A percentile compares a stretch with the other conserved stretches of the same genome.
These are phyloP conservation scores for Pseudorhombus dupliciocellatus DNA, from an alignment of 2,113 vertebrate species.

Conservation along the genomic window DNA sequence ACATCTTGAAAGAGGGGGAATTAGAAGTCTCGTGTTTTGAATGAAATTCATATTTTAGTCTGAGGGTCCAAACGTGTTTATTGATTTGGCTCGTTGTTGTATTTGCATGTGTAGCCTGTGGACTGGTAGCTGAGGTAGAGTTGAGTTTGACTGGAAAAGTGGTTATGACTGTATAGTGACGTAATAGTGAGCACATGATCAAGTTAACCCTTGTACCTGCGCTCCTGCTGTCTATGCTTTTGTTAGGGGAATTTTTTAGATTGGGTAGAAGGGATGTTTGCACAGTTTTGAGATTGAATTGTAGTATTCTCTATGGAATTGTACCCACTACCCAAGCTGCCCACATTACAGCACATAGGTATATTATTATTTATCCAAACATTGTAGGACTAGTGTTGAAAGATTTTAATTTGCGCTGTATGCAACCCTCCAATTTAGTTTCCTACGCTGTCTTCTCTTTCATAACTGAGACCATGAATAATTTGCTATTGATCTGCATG, in stretches of 20 bases:
- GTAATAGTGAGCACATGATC: conserved; percentile 2
- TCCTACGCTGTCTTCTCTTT: background rate
- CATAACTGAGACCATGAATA: conserved; percentile 17
- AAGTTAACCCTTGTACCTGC: conserved; percentile 52
- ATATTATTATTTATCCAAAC: conserved; percentile 2
- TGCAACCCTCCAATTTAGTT: background rate
- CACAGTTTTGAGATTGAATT: background rate
- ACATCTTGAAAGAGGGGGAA: background rate
- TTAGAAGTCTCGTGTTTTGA: background rate
- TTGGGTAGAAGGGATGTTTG: background rate
- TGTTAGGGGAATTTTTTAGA: background rate
- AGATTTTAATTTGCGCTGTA: conserved; percentile 15
- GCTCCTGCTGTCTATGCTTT: background rate
- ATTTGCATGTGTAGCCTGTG: too few relatives aligned
- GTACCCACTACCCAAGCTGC: too few relatives aligned
- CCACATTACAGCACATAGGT: background rate
- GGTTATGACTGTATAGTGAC: background rate
- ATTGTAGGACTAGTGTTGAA: conserved; percentile 15
- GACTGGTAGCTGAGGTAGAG: background rate
- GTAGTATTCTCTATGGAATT: background rate
- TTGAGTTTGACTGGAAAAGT: background rate
- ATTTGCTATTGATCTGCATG: conserved; percentile 60
- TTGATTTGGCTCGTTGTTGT: background rate
- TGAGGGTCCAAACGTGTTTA: background rate
- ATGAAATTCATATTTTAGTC: too few relatives aligned